These are phyloP conservation scores for Rhombomys opimus DNA, from an alignment of 2,113 vertebrate genomes.

Conservation along the genomic window DNA sequence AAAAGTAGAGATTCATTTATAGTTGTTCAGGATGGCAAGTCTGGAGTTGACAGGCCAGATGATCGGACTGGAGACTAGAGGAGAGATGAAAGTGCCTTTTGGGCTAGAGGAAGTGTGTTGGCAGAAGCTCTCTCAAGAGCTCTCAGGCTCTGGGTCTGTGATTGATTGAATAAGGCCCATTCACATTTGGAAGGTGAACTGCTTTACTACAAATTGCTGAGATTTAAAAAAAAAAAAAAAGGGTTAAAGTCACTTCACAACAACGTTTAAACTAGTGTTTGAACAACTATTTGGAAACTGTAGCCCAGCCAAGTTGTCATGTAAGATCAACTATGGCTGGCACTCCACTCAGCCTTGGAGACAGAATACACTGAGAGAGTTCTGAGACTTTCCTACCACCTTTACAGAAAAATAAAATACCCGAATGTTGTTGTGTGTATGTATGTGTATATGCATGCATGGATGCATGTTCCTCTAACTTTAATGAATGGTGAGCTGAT, in stretches of 20 bases:
- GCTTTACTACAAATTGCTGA: not conserved
- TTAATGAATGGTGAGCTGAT: not conserved
- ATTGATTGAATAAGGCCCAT: not conserved
- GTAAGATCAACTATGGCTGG: not conserved
- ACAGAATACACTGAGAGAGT: not conserved
- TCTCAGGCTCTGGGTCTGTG: not conserved
- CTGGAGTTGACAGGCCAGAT: not conserved
- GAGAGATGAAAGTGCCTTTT: accelerated
- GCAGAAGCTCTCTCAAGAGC: no score
- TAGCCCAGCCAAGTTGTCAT: not conserved
- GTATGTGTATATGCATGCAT: not conserved
- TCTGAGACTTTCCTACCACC: no score
- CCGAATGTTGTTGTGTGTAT: not conserved
- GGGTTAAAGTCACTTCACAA: not conserved
- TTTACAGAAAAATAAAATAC: not conserved
- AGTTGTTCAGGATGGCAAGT: not conserved
- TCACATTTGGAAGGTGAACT: not conserved
- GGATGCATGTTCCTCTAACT: not conserved
- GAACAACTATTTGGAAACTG: not conserved
- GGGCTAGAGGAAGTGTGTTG: not conserved
- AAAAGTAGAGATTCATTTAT: not conserved
- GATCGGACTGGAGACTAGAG: not conserved
- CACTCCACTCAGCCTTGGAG: accelerated
- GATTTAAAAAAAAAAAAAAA: not conserved
- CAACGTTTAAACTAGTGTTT: not conserved